Base-by-base conservation (phyloP, 2,113 vertebrate genomes). In the Lophotis ruficrista region DNA sequence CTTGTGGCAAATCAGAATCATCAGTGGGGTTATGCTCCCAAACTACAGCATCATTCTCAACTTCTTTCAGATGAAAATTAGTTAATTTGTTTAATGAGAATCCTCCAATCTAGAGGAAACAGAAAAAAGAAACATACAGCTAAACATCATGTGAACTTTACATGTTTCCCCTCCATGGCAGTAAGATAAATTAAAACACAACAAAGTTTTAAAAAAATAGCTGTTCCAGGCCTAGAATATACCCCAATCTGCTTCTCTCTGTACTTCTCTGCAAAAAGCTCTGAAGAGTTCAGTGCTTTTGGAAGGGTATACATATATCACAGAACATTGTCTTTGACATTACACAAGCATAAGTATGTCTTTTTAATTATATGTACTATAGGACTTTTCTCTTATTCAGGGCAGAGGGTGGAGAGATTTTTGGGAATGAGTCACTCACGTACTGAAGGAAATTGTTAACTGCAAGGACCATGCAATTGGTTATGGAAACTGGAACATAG, bases 51-150 rank as follows among this genome's bases (percentile, higher is more conserved):
- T 98, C 93, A 13, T 98, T 98, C 64, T 99, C 97, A 6, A 98
- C n/a, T 61, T 98, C 97, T 45, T 97, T 98, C 89, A 99, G 97
- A 87, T 83, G 98, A 96, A 99, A 99, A 84, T 98, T 96, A 33
- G 68, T 94, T 91, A 99, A 93, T 96, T 98, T 98, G 45, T 97
- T 97, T 81, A 99, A 84, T 38, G 98, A 98, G 96, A 99, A 99
- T 82, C 96, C 97, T 97, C 96, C 98, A 83, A 99, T 97, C 98
- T 99, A 93, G 64, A 85, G 24, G 35, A 84, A 90, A 69, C 1
- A 53, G 17, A 71, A 35, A 70, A 87, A 87, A 93, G 66, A 93
- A 86, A 95, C 68, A 92, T 43, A 41, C 19, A 43, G 20, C 31
- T 80, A 77, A 78, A 37, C 14, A 66, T 38, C 30, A 68, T 0